phyloP scores from a whole-genome alignment of 2,888 invertebrate genomes.

The Lycaena phlaeas region DNA sequence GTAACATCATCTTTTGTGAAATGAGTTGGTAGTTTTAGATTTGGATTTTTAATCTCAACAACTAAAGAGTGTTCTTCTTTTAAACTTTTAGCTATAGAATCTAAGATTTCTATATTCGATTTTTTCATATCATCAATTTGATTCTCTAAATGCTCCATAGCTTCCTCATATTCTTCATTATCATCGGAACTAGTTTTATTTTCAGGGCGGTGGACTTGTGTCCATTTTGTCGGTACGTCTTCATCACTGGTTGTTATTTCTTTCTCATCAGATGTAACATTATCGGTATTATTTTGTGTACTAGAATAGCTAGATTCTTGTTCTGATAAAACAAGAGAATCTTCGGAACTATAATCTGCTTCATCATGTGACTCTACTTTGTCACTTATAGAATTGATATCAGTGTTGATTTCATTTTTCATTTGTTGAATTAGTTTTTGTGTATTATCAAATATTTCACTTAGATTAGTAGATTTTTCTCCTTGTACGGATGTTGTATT shows the following conservation, averaged over 20 bases:
- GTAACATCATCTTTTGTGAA: background rate
- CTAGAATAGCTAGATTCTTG: conserved; percentile 67
- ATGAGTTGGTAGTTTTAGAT: conserved; percentile 16
- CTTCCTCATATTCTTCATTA: conserved; percentile 64
- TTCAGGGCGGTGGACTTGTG: conserved; percentile 15
- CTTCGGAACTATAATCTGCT: conserved; percentile 44
- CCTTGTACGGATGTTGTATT: background rate
- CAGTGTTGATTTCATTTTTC: conserved; percentile 76
- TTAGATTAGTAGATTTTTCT: conserved; percentile 32
- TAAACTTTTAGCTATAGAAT: conserved; percentile 59
- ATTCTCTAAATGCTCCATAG: conserved; percentile 56
- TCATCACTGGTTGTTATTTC: conserved; percentile 36
- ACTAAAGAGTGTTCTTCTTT: conserved; percentile 49
- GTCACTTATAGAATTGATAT: conserved; percentile 67
- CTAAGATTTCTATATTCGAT: conserved; percentile 54
- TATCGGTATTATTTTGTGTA: conserved; percentile 48
- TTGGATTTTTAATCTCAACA: conserved; percentile 27
- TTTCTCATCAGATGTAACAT: conserved; percentile 48
- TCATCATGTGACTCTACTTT: conserved; percentile 61
- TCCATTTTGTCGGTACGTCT: conserved; percentile 17
- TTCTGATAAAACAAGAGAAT: conserved; percentile 35
- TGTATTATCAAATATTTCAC: conserved; percentile 74
- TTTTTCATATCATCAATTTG: conserved; percentile 49
- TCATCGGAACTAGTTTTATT: conserved; percentile 59
- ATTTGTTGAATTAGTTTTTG: conserved; percentile 76